These are phyloP conservation scores for Adelges cooleyi DNA, from an alignment of 1,140 invertebrate genomes.

Conservation along the genomic window DNA sequence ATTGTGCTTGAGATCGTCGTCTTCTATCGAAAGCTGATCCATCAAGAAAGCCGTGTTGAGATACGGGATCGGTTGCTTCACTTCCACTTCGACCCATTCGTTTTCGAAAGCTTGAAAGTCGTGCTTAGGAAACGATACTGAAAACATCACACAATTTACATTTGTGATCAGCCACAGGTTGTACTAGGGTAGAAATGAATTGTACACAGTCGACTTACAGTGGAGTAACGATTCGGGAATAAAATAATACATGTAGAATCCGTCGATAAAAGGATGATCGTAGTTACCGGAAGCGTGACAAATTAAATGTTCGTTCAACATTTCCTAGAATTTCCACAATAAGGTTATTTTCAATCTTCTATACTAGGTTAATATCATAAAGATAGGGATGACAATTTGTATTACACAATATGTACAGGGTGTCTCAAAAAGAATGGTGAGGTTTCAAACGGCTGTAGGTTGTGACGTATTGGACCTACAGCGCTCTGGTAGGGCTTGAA, in stretches of 20 bases:
- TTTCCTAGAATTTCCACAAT: conserved; percentile 53
- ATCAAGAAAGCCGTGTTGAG: conserved; percentile 27
- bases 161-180: conserved; percentile 5
- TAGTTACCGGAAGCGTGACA: conserved; percentile 81
- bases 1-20: not conserved
- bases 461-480: too few species aligned
- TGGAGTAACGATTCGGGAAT: too few species aligned
- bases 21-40: conserved; percentile 5
- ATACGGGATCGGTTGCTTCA: conserved; percentile 43
- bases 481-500: too few species aligned
- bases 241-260: conserved; percentile 87
- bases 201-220: too few species aligned
- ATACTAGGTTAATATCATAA: too few species aligned
- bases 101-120: conserved; percentile 45
- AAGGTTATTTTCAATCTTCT: too few species aligned
- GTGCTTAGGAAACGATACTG: conserved; percentile 2
- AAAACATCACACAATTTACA: not conserved
- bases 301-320: conserved; percentile 69
- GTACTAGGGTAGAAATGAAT: too few species aligned
- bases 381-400: too few species aligned
- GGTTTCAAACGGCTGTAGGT: too few species aligned
- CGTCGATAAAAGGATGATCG: conserved; percentile 67
- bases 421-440: too few species aligned
- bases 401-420: too few species aligned
- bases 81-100: conserved; percentile 80